These are phyloP conservation scores for Eueides isabella DNA, from an alignment of 1,140 invertebrate genomes.

Conservation along the genomic window DNA sequence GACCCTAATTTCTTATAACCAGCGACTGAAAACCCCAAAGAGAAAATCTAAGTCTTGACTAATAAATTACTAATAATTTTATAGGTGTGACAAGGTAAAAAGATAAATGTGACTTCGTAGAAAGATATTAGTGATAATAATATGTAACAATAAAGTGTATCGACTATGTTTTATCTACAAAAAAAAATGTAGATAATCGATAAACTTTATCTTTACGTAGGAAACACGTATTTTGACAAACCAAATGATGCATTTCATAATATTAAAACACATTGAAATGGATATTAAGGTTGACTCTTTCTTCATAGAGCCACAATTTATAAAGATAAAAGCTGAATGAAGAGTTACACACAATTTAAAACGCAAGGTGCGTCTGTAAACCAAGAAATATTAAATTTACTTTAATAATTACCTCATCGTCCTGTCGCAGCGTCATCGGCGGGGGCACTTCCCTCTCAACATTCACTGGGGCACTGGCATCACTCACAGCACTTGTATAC, in stretches of 20 bases:
- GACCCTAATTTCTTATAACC: too few relatives aligned
- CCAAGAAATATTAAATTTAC: neutral
- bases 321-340: too few relatives aligned
- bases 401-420: slow-evolving; percentile 64
- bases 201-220: neutral
- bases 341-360: too few relatives aligned
- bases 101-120: neutral
- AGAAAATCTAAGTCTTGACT: neutral
- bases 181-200: neutral
- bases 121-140: neutral
- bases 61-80: neutral
- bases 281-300: neutral
- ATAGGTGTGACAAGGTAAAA: neutral
- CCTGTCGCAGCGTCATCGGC: slow-evolving; percentile 70
- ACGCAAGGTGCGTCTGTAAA: too few relatives aligned
- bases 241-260: neutral
- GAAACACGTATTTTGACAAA: neutral
- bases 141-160: neutral
- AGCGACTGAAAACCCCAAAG: neutral
- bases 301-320: too few relatives aligned
- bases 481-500: slow-evolving; percentile 73
- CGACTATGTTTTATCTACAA: neutral
- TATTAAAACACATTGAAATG: neutral
- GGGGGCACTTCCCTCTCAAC: slow-evolving; percentile 58
- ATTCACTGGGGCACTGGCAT: slow-evolving; percentile 56